Conservation (phyloP, 2,888 invertebrate genomes). For the Orgyia antiqua region DNA sequence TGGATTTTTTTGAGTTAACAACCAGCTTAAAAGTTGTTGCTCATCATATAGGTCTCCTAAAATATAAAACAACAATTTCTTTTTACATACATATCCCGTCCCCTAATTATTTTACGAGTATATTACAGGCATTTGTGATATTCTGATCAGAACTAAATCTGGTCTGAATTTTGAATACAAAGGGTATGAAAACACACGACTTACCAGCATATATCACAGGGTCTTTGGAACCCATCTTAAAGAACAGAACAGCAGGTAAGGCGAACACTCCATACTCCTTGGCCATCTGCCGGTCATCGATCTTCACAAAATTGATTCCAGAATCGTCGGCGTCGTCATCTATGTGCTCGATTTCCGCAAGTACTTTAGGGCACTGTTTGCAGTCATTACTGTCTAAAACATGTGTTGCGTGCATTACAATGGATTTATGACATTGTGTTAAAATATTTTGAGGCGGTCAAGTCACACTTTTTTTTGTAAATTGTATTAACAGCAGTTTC, state of each 20-base stretch:
- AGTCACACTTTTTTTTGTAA: too few species aligned
- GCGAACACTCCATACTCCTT: constrained; percentile 94
- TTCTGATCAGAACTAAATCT: too few species aligned
- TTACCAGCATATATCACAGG: constrained; percentile 94
- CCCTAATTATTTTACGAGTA: too few species aligned
- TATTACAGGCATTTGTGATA: too few species aligned
- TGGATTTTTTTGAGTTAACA: constrained; percentile 94
- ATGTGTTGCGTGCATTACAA: constrained; percentile 69
- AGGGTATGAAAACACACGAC: background rate
- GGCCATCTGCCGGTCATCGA: constrained; percentile 91
- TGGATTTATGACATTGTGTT: constrained; percentile 45
- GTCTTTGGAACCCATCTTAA: constrained; percentile 91
- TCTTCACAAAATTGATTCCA: constrained; percentile 94
- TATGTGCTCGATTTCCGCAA: constrained; percentile 93
- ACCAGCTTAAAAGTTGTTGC: constrained; percentile 92
- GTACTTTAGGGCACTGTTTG: constrained; percentile 93
- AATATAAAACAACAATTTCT: constrained; percentile 11
- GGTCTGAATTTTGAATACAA: too few species aligned
- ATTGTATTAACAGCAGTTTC: too few species aligned
- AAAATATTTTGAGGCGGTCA: too few species aligned
- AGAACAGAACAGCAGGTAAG: constrained; percentile 92
- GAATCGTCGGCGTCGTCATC: constrained; percentile 95
- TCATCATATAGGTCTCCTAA: constrained; percentile 91
- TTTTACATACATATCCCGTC: too few species aligned
- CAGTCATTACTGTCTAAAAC: constrained; percentile 95